A percentile compares a stretch with the other conserved stretches of the same genome.
Evolutionary conservation across 2,113 vertebrate genomes (phyloP).

Genomic region (Ophiodon elongatus): DNA sequence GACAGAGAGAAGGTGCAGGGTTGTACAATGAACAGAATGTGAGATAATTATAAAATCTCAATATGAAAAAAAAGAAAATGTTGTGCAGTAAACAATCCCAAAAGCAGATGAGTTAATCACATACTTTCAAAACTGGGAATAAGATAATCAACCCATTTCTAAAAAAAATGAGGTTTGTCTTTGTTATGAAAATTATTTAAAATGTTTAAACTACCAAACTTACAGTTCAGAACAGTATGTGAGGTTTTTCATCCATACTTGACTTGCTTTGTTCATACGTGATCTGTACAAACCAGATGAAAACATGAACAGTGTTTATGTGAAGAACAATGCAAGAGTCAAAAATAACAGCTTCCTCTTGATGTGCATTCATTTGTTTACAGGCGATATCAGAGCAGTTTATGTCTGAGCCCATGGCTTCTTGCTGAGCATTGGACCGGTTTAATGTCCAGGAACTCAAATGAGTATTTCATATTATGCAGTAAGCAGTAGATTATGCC

Average conservation of each 20-base stretch:
- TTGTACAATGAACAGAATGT: neutral
- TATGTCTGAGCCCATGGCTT: neutral
- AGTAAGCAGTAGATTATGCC: neutral
- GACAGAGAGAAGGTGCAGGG: no score
- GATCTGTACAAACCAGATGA: neutral
- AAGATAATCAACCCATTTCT: neutral
- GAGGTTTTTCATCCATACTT: neutral
- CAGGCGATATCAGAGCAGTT: neutral
- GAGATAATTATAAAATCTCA: neutral
- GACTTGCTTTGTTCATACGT: neutral
- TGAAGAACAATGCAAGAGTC: neutral
- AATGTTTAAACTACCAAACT: neutral
- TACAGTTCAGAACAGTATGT: neutral
- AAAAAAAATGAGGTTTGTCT: no score
- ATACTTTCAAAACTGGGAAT: neutral
- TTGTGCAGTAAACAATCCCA: neutral
- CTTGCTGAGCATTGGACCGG: neutral
- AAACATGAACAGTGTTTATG: neutral
- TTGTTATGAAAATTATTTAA: no score
- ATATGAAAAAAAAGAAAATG: neutral
- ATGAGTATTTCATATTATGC: neutral
- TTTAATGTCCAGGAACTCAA: conserved; percentile 2
- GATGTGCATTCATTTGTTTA: neutral
- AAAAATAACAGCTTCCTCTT: neutral
- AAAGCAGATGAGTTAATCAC: neutral